phyloP scores from a whole-genome alignment of 2,113 vertebrate genomes.

The Fulmarus glacialis region DNA sequence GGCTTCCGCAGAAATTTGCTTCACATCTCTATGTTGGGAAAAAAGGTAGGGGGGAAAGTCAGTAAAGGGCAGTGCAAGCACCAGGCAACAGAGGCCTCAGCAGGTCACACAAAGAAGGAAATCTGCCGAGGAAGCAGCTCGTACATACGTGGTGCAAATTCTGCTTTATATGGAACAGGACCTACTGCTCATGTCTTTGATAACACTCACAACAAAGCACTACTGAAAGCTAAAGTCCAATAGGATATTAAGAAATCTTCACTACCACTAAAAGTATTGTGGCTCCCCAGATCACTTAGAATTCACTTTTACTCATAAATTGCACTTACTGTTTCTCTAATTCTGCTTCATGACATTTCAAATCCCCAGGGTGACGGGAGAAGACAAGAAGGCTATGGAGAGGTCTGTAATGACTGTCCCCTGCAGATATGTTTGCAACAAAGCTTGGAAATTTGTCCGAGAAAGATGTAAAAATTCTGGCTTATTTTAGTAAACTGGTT shows the following conservation, averaged over 20 bases:
- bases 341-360: not conserved
- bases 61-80: not conserved
- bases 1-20: not conserved
- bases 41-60: accelerated
- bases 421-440: not conserved
- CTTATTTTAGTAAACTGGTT: not conserved
- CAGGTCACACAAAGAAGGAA: not conserved
- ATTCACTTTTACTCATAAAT: not conserved
- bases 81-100: not conserved
- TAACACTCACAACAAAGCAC: not conserved
- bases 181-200: not conserved
- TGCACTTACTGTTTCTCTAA: not conserved
- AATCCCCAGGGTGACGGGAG: not conserved
- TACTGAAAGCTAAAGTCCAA: not conserved
- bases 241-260: not conserved
- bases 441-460: not conserved
- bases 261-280: not conserved
- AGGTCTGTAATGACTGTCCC: not conserved
- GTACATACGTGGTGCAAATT: accelerated
- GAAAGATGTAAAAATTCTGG: not conserved
- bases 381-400: not conserved
- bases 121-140: not conserved
- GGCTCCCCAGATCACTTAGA: not conserved
- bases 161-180: not conserved
- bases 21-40: not conserved